Percentiles rank a stretch among this genome's conserved stretches.
phyloP scores from a whole-genome alignment of 2,888 invertebrate species.

The Anthrax anthrax region DNA sequence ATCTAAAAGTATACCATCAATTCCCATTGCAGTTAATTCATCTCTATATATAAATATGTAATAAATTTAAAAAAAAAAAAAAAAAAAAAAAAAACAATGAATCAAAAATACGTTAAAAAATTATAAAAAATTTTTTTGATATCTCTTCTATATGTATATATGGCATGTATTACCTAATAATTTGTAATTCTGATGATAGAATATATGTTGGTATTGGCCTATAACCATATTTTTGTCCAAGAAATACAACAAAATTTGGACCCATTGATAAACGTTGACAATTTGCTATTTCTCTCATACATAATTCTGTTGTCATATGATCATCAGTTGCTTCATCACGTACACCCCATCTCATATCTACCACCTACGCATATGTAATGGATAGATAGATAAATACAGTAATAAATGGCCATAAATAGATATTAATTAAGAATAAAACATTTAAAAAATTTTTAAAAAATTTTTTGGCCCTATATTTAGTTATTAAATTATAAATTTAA shows the following conservation, averaged over 20 bases:
- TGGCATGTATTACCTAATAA: conserved; percentile 43
- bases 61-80: no score
- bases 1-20: conserved; percentile 70
- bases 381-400: no score
- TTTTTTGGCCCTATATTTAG: no score
- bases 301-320: conserved; percentile 97
- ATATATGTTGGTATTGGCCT: conserved; percentile 94
- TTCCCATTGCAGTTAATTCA: conserved; percentile 67
- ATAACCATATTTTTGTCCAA: conserved; percentile 97
- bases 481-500: no score
- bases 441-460: no score
- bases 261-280: conserved; percentile 96
- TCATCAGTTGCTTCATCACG: conserved; percentile 97
- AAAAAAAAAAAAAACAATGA: no score
- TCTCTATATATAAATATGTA: conserved; percentile 38
- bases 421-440: no score
- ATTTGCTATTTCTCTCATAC: conserved; percentile 96
- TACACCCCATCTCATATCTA: conserved; percentile 98
- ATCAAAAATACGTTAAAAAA: no score
- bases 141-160: no score
- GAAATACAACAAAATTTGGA: conserved; percentile 93
- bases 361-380: conserved; percentile 62
- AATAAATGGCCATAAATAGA: no score
- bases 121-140: no score
- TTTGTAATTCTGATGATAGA: conserved; percentile 74